phyloP scores from a whole-genome alignment of 2,797 vertebrate species.

The Malurus leucopterus region DNA sequence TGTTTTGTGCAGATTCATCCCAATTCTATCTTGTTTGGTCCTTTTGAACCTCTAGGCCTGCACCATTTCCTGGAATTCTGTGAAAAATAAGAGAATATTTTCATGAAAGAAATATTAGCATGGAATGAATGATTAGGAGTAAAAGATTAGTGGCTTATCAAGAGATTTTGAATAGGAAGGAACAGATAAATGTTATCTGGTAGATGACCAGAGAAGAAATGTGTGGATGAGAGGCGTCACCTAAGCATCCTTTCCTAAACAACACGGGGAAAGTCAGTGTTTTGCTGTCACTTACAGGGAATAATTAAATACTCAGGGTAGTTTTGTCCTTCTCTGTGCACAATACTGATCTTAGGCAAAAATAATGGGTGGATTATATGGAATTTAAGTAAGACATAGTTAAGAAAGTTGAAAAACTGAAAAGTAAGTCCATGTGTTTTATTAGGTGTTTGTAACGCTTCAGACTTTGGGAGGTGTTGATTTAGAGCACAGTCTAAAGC shows the following conservation, averaged over 20 bases:
- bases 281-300: not conserved
- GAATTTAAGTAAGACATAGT: not conserved
- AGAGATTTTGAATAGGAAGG: not conserved
- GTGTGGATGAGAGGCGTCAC: not conserved
- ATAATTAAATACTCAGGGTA: not conserved
- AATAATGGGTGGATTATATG: not conserved
- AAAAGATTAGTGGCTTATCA: not conserved
- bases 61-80: slow-evolving; percentile 94
- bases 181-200: not conserved
- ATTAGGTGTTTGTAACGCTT: not conserved
- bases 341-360: not conserved
- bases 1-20: slow-evolving; percentile 24
- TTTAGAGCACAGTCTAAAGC: not conserved
- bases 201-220: not conserved
- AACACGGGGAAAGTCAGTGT: not conserved
- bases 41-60: slow-evolving; percentile 77
- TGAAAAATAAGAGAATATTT: slow-evolving; percentile 30
- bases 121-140: not conserved
- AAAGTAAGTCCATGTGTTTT: rapidly evolving
- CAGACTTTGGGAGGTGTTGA: not conserved
- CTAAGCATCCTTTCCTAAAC: not conserved
- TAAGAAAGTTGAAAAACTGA: not conserved
- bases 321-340: not conserved
- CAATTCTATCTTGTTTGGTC: not conserved
- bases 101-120: not conserved